A percentile compares a stretch with the other conserved stretches of the same genome.
phyloP scores from a whole-genome alignment of 2,888 invertebrate genomes.

The Hesperia comma region DNA sequence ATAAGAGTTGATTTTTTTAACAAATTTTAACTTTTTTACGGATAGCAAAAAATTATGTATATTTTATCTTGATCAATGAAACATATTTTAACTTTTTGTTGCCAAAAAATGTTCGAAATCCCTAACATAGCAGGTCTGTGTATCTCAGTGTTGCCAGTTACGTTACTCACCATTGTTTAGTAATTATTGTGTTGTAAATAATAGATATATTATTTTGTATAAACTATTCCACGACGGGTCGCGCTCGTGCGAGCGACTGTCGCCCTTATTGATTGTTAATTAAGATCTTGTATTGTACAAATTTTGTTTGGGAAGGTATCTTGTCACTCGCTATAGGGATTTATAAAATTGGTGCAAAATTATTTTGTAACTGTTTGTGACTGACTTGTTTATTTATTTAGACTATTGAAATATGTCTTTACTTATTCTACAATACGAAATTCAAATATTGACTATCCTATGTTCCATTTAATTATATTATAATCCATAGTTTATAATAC shows the following conservation, averaged over 20 bases:
- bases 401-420: too few relatives aligned
- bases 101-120: neutral
- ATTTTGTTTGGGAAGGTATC: constrained; percentile 1
- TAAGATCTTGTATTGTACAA: constrained; percentile 15
- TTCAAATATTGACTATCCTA: too few relatives aligned
- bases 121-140: constrained; percentile 6
- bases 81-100: neutral
- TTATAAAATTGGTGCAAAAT: neutral
- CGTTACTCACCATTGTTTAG: constrained; percentile 36
- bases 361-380: neutral
- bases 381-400: neutral
- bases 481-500: too few relatives aligned
- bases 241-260: constrained; percentile 9
- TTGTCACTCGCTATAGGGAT: neutral
- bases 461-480: too few relatives aligned
- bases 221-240: constrained; percentile 31
- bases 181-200: constrained; percentile 47
- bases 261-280: constrained; percentile 9
- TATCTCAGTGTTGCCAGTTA: constrained; percentile 30
- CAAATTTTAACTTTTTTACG: too few relatives aligned
- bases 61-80: neutral
- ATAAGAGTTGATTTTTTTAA: neutral
- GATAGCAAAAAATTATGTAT: too few relatives aligned
- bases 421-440: too few relatives aligned
- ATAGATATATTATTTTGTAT: constrained; percentile 41